Conservation (phyloP, 1,140 invertebrate species). For the Pseudomyrmex gracilis region DNA sequence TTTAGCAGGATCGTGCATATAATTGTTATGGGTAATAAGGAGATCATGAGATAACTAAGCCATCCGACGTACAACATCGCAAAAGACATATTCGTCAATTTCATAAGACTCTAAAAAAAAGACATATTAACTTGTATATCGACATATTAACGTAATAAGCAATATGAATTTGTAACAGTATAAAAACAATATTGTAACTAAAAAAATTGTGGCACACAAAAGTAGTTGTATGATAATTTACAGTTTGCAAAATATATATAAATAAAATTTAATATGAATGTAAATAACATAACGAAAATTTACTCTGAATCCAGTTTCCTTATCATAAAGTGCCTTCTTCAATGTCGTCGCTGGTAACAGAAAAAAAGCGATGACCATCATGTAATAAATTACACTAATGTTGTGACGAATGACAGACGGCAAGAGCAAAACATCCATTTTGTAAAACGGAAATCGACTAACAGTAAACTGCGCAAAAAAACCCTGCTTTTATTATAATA, state of each 20-base stretch:
- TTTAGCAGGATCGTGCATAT: conserved; percentile 53
- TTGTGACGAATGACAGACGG: conserved; percentile 59
- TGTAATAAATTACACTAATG: conserved; percentile 70
- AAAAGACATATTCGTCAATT: conserved; percentile 62
- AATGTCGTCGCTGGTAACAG: conserved; percentile 59
- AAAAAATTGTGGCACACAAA: not conserved
- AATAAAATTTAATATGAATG: not conserved
- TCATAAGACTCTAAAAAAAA: conserved; percentile 67
- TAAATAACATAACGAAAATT: conserved; percentile 3
- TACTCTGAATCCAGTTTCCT: conserved; percentile 69
- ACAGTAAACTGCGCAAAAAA: conserved; percentile 27
- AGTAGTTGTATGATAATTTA: too few species aligned
- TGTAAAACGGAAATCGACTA: conserved; percentile 63
- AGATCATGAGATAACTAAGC: conserved; percentile 69
- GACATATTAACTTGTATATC: not conserved
- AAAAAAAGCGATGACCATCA: conserved; percentile 65
- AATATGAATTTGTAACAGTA: too few species aligned
- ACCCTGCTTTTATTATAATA: not conserved
- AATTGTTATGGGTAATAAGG: conserved; percentile 61
- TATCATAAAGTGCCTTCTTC: conserved; percentile 66
- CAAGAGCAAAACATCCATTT: conserved; percentile 60
- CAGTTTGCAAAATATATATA: too few species aligned
- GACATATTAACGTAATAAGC: not conserved
- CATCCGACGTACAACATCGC: conserved; percentile 66
- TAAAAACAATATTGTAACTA: not conserved